Evolutionary conservation across 2,797 vertebrate species (phyloP), one percentile per base, ranked within the genome.

Genomic region (Peromyscus aztecus): DNA sequence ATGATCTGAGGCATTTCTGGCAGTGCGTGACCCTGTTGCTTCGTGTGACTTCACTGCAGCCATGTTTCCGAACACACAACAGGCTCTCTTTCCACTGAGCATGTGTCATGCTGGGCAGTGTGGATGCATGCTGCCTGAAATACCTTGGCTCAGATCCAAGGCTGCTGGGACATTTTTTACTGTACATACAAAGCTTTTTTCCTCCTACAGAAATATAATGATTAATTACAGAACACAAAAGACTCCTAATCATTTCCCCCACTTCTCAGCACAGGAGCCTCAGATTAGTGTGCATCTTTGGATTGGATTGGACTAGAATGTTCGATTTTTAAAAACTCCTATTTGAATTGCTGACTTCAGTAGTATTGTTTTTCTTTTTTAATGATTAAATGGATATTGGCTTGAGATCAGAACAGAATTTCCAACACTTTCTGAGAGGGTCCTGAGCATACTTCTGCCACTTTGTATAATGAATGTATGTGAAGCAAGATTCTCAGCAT

Each of bases 61-160:
- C 14, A 1, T 9, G n/a, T 27, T 57, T 87, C n/a, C 1, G 5
- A 73, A 55, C 67, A 73, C 65, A 29, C 49, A 27, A 24, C 34
- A 34, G 9, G 24, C 23, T 40, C 57, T 13, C 9, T 57, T 6
- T 57, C 27, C 52, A 40, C 52, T 59, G 69, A 43, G 49, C 85
- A 75, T 73, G n/a, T 1, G 0, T 8, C n/a, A 21, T 59, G 24
- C 4, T 0, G 3, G 4, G 10, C 52, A 73, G 9, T 31, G 46
- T 1, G 23, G 24, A 12, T 19, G 46, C 71, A 27, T 8, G 4
- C 31, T 27, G 3, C 10, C 46, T 11, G n/a, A 12, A 71, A 55
- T 7, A 29, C 52, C 37, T 40, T 75, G 52, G 10, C 52, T 40
- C 52, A 59, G 52, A 43, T 43, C 27, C 10, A 19, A 43, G 24